Conservation (phyloP, 1,140 invertebrate species). For the Drosophila chauvacae region DNA sequence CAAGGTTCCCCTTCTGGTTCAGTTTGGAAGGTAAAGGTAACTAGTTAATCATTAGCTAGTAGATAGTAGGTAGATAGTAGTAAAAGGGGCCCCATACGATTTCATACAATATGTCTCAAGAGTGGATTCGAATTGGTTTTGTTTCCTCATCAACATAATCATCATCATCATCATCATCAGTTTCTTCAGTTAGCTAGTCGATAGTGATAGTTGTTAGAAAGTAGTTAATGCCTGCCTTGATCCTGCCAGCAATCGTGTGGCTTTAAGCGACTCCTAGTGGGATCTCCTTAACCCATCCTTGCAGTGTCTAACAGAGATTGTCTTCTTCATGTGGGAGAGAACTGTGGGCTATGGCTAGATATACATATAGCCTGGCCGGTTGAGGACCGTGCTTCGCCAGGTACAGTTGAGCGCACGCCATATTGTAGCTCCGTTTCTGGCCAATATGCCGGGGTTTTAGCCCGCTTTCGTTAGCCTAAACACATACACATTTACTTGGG, state of each 20-base stretch:
- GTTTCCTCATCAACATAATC: conserved; percentile 13
- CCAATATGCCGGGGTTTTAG: conserved; percentile 31
- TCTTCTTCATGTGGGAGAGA: conserved; percentile 53
- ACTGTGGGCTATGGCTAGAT: conserved; percentile 9
- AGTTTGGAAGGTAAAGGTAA: conserved; percentile 42
- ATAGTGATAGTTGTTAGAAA: conserved; percentile 47
- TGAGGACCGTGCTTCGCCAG: conserved; percentile 25
- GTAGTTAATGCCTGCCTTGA: conserved; percentile 35
- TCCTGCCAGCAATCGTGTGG: conserved; percentile 16
- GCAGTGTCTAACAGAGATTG: conserved; percentile 64
- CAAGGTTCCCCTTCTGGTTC: conserved; percentile 9
- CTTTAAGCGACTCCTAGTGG: conserved; percentile 1
- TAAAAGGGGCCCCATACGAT: conserved; percentile 69
- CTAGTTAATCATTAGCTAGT: conserved; percentile 41
- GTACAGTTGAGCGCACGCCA: conserved; percentile 73
- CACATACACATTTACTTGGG: conserved; percentile 40
- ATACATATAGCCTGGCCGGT: not conserved
- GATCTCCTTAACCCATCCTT: not conserved
- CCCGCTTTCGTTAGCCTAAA: conserved; percentile 33
- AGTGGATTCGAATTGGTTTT: conserved; percentile 78
- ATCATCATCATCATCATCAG: conserved; percentile 1
- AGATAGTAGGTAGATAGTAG: conserved; percentile 1
- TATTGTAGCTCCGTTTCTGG: conserved; percentile 16
- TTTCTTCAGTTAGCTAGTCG: conserved; percentile 45
- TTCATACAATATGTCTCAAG: conserved; percentile 67